Conservation (phyloP, 2,888 invertebrate genomes). For the Lasioglossum pauxillum region DNA sequence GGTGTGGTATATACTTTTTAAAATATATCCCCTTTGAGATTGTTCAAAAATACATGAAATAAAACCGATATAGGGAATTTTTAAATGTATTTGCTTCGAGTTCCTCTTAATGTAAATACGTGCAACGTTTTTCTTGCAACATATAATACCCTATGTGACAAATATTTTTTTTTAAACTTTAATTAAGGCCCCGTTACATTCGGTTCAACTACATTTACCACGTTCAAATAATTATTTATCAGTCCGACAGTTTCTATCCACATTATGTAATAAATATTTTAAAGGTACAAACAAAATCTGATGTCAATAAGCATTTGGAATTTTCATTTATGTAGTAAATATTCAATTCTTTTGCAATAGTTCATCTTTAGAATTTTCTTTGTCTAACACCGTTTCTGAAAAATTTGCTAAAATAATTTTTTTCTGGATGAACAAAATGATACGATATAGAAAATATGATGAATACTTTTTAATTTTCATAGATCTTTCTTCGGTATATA, state of each 20-base stretch:
- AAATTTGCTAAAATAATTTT: conserved; percentile 30
- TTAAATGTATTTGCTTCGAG: conserved; percentile 49
- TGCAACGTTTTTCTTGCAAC: conserved; percentile 64
- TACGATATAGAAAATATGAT: conserved; percentile 30
- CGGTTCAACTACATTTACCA: conserved; percentile 67
- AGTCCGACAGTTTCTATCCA: conserved; percentile 55
- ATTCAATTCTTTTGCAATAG: conserved; percentile 29
- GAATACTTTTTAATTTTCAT: conserved; percentile 13
- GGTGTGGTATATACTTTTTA: conserved; percentile 23
- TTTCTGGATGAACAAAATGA: conserved; percentile 11
- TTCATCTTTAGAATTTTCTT: conserved; percentile 25
- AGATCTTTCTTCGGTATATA: not conserved
- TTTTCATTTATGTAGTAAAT: conserved; percentile 19
- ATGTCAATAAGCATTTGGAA: conserved; percentile 46
- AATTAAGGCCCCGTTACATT: conserved; percentile 73
- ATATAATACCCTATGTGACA: conserved; percentile 68
- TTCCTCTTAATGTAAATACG: conserved; percentile 51
- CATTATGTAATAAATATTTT: conserved; percentile 52
- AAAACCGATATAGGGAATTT: conserved; percentile 65
- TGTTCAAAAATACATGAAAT: conserved; percentile 53
- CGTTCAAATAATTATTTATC: conserved; percentile 64
- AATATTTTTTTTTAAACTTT: conserved; percentile 65
- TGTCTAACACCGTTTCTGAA: conserved; percentile 4
- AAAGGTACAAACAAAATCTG: conserved; percentile 53
- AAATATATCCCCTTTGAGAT: conserved; percentile 27